Evolutionary conservation across 2,888 invertebrate genomes (phyloP).

Genomic region (Aphodius sticticus): DNA sequence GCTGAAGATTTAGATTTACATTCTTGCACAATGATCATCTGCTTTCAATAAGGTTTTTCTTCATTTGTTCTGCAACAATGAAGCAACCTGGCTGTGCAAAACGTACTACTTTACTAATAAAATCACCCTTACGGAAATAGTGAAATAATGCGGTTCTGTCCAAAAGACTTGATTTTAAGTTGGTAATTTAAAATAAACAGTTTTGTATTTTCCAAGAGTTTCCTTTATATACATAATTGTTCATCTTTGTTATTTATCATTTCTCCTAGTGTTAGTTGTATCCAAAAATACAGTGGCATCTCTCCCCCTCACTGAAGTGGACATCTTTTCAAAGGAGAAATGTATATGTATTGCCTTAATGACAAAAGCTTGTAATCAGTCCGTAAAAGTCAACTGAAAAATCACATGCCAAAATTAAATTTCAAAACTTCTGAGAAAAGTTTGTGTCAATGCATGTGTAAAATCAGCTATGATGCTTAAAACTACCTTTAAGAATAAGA

Average conservation of each 20-base stretch:
- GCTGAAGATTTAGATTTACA: neutral
- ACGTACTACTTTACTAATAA: constrained; percentile 22
- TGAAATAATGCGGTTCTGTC: constrained; percentile 32
- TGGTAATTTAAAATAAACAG: constrained; percentile 37
- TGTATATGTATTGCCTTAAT: no score
- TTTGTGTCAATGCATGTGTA: no score
- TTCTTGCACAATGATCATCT: no score
- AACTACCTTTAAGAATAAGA: no score
- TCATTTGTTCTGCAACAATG: constrained; percentile 22
- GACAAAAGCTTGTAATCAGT: no score
- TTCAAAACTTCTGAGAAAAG: no score
- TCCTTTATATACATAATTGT: constrained; percentile 24
- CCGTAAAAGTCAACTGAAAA: no score
- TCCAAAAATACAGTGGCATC: no score
- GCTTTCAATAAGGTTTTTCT: neutral
- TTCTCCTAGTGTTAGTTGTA: neutral
- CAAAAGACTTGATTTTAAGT: constrained; percentile 37
- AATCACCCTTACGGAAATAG: constrained; percentile 32
- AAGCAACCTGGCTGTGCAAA: constrained; percentile 27
- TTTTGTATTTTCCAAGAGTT: constrained; percentile 35
- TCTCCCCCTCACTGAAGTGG: no score
- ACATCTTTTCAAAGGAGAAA: no score
- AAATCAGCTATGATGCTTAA: no score
- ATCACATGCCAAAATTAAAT: no score
- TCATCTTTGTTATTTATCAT: neutral